These are phyloP conservation scores for Protobothrops mucrosquamatus DNA, from an alignment of 2,113 vertebrate genomes.

Conservation along the genomic window DNA sequence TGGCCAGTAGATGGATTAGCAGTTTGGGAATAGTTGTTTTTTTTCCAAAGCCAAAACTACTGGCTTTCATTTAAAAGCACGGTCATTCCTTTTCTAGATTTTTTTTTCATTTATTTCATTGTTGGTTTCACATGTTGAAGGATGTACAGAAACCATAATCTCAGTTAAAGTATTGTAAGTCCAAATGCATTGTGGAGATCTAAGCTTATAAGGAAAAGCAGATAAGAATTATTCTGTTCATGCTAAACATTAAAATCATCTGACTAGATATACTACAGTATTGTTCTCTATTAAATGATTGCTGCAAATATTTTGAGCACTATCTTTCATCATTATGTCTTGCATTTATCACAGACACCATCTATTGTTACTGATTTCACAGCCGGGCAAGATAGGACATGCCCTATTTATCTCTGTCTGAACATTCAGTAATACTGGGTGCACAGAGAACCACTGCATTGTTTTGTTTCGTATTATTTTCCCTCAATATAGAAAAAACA, in stretches of 20 bases:
- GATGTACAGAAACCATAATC: background rate
- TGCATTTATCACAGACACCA: constrained; percentile 64
- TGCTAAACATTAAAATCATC: background rate
- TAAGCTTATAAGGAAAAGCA: background rate
- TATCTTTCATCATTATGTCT: constrained; percentile 2
- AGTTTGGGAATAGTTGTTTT: background rate
- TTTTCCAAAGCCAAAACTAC: background rate
- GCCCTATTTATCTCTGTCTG: constrained; percentile 71
- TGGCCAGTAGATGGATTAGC: background rate
- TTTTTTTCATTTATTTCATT: background rate
- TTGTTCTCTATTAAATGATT: constrained; percentile 6
- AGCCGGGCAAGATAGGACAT: constrained; percentile 59
- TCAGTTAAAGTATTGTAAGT: background rate
- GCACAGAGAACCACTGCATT: constrained; percentile 65
- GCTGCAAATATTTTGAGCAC: constrained; percentile 7
- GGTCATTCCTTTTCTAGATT: background rate
- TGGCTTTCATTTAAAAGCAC: background rate
- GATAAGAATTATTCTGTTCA: background rate
- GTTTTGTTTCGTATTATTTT: constrained; percentile 46
- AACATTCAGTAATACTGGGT: constrained; percentile 68
- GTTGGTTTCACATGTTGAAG: background rate
- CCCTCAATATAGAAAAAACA: constrained; percentile 57
- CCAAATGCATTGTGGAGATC: background rate
- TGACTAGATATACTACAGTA: background rate
- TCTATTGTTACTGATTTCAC: constrained; percentile 56